Evolutionary conservation across 2,888 invertebrate genomes (phyloP).

Genomic region (Leptarthrus brevirostris): DNA sequence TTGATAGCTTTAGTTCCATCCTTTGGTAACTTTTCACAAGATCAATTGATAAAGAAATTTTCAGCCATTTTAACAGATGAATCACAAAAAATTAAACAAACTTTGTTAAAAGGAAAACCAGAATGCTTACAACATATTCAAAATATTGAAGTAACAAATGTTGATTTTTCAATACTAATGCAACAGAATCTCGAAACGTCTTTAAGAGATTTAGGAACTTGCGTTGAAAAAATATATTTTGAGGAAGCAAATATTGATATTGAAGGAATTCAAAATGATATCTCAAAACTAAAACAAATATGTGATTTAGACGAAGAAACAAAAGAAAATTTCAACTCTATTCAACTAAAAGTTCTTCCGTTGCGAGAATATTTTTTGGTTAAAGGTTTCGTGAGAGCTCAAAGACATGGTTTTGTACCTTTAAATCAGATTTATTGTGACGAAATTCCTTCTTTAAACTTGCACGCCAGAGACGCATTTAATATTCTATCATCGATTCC

Average conservation of each 20-base stretch:
- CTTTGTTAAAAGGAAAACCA: neutral
- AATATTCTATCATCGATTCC: neutral
- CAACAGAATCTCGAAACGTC: neutral
- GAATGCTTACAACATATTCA: conserved; percentile 7
- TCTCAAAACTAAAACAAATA: conserved; percentile 5
- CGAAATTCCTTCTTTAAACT: neutral
- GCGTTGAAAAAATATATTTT: neutral
- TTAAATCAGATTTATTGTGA: conserved; percentile 25
- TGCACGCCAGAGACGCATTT: neutral
- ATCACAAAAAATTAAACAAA: conserved; percentile 16
- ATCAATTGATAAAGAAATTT: conserved; percentile 59
- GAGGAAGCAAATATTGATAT: neutral
- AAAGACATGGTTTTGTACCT: neutral
- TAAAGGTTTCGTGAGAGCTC: conserved; percentile 38
- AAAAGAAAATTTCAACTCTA: neutral
- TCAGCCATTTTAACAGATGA: conserved; percentile 4
- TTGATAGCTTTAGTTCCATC: conserved; percentile 59
- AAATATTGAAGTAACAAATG: neutral
- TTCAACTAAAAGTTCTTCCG: conserved; percentile 42
- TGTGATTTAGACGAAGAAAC: conserved; percentile 1
- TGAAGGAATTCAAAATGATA: conserved; percentile 13
- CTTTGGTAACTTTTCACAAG: conserved; percentile 59
- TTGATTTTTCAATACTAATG: neutral
- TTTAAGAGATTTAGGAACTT: neutral
- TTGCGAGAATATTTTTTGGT: conserved; percentile 55